Conservation (phyloP, 1,140 invertebrate species). For the Atta colombica region DNA sequence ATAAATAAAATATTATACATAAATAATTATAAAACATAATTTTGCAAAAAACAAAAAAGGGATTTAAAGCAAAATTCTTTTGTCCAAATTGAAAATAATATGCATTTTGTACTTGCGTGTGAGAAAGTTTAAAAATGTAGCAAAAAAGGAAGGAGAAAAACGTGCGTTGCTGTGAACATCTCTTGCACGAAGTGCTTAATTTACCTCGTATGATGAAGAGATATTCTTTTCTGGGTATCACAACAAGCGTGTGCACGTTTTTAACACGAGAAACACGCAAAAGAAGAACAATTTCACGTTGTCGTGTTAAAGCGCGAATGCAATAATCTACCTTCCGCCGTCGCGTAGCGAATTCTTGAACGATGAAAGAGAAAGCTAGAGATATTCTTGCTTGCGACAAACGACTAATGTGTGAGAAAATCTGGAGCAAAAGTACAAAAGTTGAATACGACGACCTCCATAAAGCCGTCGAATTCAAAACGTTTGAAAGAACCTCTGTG, state of each 20-base stretch:
- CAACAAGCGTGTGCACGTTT: conserved; percentile 4
- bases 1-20: not conserved
- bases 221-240: conserved; percentile 30
- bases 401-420: conserved; percentile 39
- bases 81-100: conserved; percentile 22
- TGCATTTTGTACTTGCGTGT: conserved; percentile 14
- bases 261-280: conserved; percentile 10
- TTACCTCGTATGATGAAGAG: conserved; percentile 8
- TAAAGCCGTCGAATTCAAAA: conserved; percentile 23
- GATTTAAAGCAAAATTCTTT: conserved; percentile 6
- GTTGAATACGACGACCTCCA: conserved; percentile 20
- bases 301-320: conserved; percentile 46
- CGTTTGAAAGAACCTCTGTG: not conserved
- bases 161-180: not conserved
- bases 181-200: conserved; percentile 45
- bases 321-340: conserved; percentile 43
- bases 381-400: not conserved
- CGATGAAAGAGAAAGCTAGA: conserved; percentile 8
- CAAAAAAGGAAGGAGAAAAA: conserved; percentile 8
- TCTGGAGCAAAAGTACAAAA: conserved; percentile 31
- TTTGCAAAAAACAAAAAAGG: not conserved
- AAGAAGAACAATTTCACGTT: conserved; percentile 38
- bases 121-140: conserved; percentile 28
- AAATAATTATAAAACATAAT: conserved; percentile 20
- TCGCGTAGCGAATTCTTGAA: conserved; percentile 20